Conservation (phyloP, 2,888 invertebrate species). For the Eupithecia tripunctaria region DNA sequence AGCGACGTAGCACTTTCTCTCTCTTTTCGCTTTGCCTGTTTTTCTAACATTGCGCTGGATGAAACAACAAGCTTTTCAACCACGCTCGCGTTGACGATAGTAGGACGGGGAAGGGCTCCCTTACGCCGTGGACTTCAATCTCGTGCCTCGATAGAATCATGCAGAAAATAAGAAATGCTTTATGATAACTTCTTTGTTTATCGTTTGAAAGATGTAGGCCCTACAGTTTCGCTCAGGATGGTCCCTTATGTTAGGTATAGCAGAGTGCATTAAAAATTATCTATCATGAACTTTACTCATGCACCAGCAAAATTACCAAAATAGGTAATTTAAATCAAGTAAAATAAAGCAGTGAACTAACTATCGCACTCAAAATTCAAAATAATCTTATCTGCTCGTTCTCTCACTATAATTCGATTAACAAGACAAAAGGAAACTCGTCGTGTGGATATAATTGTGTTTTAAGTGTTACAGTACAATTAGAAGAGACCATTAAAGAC, state of each 20-base stretch:
- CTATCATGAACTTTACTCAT: background rate
- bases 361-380: background rate
- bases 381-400: constrained; percentile 13
- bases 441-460: constrained; percentile 49
- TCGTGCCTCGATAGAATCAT: background rate
- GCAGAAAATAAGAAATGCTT: background rate
- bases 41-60: no score
- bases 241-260: no score
- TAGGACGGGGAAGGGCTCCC: no score
- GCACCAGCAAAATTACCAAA: background rate
- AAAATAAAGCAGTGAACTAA: background rate
- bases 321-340: background rate
- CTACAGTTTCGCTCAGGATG: no score
- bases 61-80: no score
- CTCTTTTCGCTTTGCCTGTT: no score
- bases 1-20: no score
- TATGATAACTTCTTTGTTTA: background rate
- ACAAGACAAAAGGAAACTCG: constrained; percentile 66
- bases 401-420: constrained; percentile 63
- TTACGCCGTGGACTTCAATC: background rate
- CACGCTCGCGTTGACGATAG: no score
- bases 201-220: no score
- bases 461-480: constrained; percentile 45
- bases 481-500: constrained; percentile 1
- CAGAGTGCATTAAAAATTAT: background rate